A percentile compares a stretch with the other conserved stretches of the same genome.
phyloP scores from a whole-genome alignment of 2,888 invertebrate species.

The Helleia helle region DNA sequence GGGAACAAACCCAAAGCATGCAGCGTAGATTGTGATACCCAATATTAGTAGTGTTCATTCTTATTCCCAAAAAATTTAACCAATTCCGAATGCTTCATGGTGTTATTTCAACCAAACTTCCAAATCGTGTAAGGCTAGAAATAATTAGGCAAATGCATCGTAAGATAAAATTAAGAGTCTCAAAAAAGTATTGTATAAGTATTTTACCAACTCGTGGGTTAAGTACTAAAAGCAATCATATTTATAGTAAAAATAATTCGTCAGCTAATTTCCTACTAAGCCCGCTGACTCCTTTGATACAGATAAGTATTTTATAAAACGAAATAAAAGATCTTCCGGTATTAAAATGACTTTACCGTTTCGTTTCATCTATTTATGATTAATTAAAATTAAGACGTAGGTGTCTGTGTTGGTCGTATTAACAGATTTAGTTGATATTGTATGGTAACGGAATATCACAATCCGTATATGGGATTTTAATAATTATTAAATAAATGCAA shows the following conservation, averaged over 20 bases:
- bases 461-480: slow-evolving; percentile 8
- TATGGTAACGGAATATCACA: slow-evolving; percentile 21
- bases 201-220: slow-evolving; percentile 66
- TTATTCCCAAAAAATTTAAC: slow-evolving; percentile 32
- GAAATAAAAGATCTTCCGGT: slow-evolving; percentile 68
- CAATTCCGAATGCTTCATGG: slow-evolving; percentile 25
- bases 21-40: slow-evolving; percentile 69
- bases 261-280: slow-evolving; percentile 61
- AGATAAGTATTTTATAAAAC: slow-evolving; percentile 70
- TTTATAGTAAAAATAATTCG: slow-evolving; percentile 55
- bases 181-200: slow-evolving; percentile 69
- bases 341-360: slow-evolving; percentile 57
- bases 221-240: slow-evolving; percentile 70
- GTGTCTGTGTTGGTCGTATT: slow-evolving; percentile 66
- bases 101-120: slow-evolving; percentile 42
- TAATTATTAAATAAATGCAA: slow-evolving; percentile 14
- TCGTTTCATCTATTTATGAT: slow-evolving; percentile 62
- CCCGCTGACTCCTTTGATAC: slow-evolving; percentile 70
- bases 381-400: slow-evolving; percentile 68
- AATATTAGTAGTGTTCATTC: slow-evolving; percentile 51
- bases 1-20: slow-evolving; percentile 47
- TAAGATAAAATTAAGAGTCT: slow-evolving; percentile 61
- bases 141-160: slow-evolving; percentile 66
- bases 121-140: slow-evolving; percentile 54
- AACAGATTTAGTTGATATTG: slow-evolving; percentile 69